Evolutionary conservation across 1,140 invertebrate genomes (phyloP).

Genomic region (Panulirus ornatus): DNA sequence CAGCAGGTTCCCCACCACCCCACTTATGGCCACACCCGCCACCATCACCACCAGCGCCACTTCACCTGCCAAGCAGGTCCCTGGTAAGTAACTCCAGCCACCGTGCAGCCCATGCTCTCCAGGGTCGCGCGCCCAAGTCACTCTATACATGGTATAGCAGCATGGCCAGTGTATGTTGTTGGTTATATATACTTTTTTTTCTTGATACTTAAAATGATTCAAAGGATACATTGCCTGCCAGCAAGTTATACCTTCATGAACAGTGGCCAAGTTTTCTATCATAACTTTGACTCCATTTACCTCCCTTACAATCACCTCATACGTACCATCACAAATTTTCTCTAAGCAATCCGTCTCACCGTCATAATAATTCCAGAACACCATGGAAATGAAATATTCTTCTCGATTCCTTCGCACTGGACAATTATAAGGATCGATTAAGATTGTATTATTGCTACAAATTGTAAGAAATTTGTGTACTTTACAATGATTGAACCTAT

Average conservation of each 20-base stretch:
- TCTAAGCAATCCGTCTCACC: conserved; percentile 19
- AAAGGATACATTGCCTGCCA: background rate
- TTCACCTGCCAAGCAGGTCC: conserved; percentile 36
- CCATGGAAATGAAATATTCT: background rate
- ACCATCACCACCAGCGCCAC: conserved; percentile 38
- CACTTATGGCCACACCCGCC: conserved; percentile 14
- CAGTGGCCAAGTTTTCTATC: background rate
- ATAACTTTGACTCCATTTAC: background rate
- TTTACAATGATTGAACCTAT: conserved; percentile 28
- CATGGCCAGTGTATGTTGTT: conserved; percentile 47
- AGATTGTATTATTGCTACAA: conserved; percentile 12
- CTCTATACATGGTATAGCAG: conserved; percentile 11
- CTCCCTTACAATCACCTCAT: background rate
- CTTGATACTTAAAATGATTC: background rate
- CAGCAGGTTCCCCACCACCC: conserved; percentile 34
- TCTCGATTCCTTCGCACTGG: background rate
- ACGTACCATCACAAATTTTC: conserved; percentile 9
- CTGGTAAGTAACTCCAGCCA: conserved; percentile 50
- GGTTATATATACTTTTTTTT: conserved; percentile 12
- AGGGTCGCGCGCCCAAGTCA: conserved; percentile 27
- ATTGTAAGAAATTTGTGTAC: conserved; percentile 15
- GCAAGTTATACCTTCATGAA: background rate
- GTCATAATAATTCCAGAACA: background rate
- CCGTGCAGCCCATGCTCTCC: conserved; percentile 35
- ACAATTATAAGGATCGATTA: conserved; percentile 5